Percentiles rank a stretch among this genome's conserved stretches.
Evolutionary conservation across 1,140 invertebrate species (phyloP).

Genomic region (Sycophila sp.): DNA sequence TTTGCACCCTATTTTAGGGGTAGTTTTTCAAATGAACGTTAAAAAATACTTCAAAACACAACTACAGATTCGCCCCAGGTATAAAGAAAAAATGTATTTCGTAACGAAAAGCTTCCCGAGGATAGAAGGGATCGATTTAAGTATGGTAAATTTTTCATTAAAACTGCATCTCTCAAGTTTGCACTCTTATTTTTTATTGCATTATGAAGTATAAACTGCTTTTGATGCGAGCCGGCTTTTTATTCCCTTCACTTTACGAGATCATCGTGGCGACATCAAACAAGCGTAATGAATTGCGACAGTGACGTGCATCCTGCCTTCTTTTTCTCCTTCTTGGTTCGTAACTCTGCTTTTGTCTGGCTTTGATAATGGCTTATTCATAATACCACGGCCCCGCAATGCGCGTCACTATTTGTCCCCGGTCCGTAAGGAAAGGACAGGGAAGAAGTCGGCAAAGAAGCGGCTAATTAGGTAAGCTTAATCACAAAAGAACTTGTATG

Average conservation of each 20-base stretch:
- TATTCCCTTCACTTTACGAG: neutral
- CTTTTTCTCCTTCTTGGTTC: neutral
- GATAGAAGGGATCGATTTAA: no score
- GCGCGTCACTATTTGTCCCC: neutral
- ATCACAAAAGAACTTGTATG: slow-evolving; percentile 33
- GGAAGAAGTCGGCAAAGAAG: neutral
- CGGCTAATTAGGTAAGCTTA: slow-evolving; percentile 26
- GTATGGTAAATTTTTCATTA: no score
- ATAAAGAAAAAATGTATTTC: no score
- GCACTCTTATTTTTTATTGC: no score
- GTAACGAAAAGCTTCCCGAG: no score
- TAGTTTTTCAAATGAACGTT: no score
- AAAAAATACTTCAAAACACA: no score
- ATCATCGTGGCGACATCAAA: neutral
- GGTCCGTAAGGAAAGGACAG: neutral
- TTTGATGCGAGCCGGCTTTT: no score
- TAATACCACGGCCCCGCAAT: slow-evolving; percentile 1
- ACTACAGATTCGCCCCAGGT: no score
- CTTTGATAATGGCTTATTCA: slow-evolving; percentile 27
- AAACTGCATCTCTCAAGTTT: no score
- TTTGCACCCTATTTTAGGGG: no score
- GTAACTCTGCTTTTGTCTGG: slow-evolving; percentile 11
- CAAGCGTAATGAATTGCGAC: slow-evolving; percentile 12
- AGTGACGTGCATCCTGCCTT: neutral
- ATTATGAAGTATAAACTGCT: no score